Conservation (phyloP, 2,797 vertebrate genomes). For the Neosalanx taihuensis region DNA sequence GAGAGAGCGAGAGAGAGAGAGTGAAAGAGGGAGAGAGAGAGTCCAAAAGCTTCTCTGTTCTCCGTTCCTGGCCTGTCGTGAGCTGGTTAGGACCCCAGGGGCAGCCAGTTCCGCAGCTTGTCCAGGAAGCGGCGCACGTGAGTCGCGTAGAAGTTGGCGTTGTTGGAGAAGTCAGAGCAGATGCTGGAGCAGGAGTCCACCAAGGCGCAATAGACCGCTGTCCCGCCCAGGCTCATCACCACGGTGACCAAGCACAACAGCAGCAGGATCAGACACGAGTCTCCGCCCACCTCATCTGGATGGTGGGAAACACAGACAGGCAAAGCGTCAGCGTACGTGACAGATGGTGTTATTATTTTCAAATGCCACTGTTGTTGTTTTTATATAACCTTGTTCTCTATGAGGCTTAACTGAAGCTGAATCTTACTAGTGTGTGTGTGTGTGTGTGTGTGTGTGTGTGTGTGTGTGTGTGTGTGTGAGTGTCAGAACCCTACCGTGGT, state of each 20-base stretch:
- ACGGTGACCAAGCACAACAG: conserved; percentile 89
- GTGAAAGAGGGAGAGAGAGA: no score
- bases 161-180: conserved; percentile 88
- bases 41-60: no score
- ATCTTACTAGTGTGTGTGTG: background rate
- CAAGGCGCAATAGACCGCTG: conserved; percentile 90
- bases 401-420: background rate
- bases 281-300: conserved; percentile 85
- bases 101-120: conserved; percentile 81
- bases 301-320: conserved; percentile 18
- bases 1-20: background rate
- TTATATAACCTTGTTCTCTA: background rate
- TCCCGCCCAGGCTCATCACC: conserved; percentile 91
- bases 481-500: conserved; percentile 77
- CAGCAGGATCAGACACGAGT: conserved; percentile 89
- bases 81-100: conserved; percentile 67
- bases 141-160: conserved; percentile 86
- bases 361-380: background rate
- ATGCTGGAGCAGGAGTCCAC: conserved; percentile 85
- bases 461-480: background rate
- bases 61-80: conserved; percentile 2
- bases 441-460: background rate
- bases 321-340: background rate
- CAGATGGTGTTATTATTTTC: conserved; percentile 1
- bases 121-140: conserved; percentile 75